Conservation (phyloP, 2,888 invertebrate genomes). For the Doris montereyensis region DNA sequence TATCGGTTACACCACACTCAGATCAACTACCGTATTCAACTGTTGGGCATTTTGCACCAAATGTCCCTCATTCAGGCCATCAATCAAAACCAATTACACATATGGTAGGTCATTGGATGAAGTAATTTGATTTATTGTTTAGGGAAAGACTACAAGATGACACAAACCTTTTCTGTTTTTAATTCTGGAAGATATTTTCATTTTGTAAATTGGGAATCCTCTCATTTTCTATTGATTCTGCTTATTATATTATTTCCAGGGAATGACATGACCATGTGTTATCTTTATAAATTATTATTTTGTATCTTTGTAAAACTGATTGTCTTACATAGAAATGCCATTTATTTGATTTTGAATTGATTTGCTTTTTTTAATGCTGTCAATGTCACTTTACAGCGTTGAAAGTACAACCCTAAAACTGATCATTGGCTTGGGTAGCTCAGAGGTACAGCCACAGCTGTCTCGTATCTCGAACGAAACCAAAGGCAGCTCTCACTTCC, state of each 20-base stretch:
- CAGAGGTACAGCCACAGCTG: slow-evolving; percentile 93
- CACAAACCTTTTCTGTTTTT: too few relatives aligned
- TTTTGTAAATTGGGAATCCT: too few relatives aligned
- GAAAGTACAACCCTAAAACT: slow-evolving; percentile 90
- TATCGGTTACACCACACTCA: slow-evolving; percentile 97
- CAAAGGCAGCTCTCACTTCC: slow-evolving; percentile 81
- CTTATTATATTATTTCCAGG: too few relatives aligned
- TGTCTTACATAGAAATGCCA: neutral
- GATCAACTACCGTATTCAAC: slow-evolving; percentile 93
- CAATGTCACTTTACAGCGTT: slow-evolving; percentile 75
- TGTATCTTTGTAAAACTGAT: neutral
- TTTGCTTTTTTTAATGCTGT: too few relatives aligned
- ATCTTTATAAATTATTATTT: neutral
- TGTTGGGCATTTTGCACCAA: slow-evolving; percentile 92
- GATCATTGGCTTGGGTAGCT: slow-evolving; percentile 91
- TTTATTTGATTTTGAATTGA: neutral
- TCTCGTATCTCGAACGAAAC: slow-evolving; percentile 92
- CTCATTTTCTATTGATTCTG: too few relatives aligned
- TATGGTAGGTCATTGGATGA: too few relatives aligned
- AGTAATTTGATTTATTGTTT: too few relatives aligned
- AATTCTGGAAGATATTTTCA: too few relatives aligned
- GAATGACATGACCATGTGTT: neutral
- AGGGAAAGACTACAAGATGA: too few relatives aligned
- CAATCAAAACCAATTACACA: slow-evolving; percentile 93
- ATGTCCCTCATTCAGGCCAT: slow-evolving; percentile 93